Evolutionary conservation across 1,140 invertebrate genomes (phyloP), one percentile per base, ranked within the genome.

Genomic region (Asobara japonica): DNA sequence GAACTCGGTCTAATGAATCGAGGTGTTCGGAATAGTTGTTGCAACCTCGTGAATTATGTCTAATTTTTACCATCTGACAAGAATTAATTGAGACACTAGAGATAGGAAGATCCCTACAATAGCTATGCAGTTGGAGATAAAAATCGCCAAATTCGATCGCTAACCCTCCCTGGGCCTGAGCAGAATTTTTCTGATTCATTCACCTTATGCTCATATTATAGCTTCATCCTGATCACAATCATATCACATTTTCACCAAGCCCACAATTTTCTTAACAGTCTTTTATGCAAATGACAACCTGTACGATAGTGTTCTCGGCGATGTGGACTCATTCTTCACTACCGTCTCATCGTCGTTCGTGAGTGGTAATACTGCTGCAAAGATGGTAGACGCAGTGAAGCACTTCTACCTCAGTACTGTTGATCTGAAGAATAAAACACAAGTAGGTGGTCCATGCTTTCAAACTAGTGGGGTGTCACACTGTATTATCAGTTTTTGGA

Each of bases 381-480:
- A 0, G 18, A 30, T 74, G 3, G 65, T 60, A 7, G 1, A 25
- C 5, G 51, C 31, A 22, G 29, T 74, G 0, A 36, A 65, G 20
- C 5, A 67, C 7, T 77, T 71, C 68, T 77, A 77, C 36, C 73
- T 77, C 10, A 41, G 56, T 7, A 65, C 25, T 25, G 22, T 74
- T 33, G 51, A 73, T 64, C 6, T 25, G 1, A 36, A 13, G 29
- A 22, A 74, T 27, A 72, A 69, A 36, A 56, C 38, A 16, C 31
- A 72, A 41, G 76, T 74, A 64, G 31, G 73, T 16, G 4, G 66
- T 36, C 7, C 13, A 30, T 29, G 27, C n/a, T 18, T 16, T 29
- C 22, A 11, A 13, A n/a, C n/a, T 16, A 30, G 16, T 30, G 27
- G n/a, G n/a, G 60, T 7, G n/a, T 10, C 4, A 45, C 41, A 45